Conservation (phyloP, 2,797 vertebrate genomes). For the Phoebastria nigripes region DNA sequence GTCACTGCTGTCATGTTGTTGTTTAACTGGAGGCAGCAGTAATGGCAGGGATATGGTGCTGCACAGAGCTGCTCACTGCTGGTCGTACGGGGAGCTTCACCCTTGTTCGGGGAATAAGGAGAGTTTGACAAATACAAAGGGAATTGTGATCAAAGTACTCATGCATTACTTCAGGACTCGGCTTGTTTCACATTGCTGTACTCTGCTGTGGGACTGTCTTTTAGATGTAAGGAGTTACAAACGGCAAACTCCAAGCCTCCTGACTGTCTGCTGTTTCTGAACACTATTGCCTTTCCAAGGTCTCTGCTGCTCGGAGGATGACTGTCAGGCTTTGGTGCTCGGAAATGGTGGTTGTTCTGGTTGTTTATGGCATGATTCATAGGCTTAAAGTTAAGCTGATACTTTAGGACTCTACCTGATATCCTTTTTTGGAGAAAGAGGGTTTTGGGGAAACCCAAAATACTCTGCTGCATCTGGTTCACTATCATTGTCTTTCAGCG, state of each 20-base stretch:
- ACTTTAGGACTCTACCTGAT: background rate
- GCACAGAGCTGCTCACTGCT: background rate
- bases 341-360: background rate
- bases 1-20: background rate
- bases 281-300: background rate
- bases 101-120: background rate
- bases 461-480: background rate
- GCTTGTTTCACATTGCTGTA: background rate
- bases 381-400: background rate
- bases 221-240: background rate
- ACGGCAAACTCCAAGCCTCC: background rate
- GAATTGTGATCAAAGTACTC: background rate
- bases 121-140: background rate
- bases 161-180: background rate
- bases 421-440: background rate
- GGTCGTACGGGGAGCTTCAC: accelerated
- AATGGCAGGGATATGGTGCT: background rate
- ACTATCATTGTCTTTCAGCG: background rate
- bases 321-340: background rate
- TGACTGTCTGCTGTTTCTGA: background rate
- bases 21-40: background rate
- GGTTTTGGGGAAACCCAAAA: background rate
- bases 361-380: background rate
- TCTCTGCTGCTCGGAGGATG: background rate
- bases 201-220: background rate